Conservation (phyloP, 2,797 vertebrate species). For the Gymnocypris eckloni region DNA sequence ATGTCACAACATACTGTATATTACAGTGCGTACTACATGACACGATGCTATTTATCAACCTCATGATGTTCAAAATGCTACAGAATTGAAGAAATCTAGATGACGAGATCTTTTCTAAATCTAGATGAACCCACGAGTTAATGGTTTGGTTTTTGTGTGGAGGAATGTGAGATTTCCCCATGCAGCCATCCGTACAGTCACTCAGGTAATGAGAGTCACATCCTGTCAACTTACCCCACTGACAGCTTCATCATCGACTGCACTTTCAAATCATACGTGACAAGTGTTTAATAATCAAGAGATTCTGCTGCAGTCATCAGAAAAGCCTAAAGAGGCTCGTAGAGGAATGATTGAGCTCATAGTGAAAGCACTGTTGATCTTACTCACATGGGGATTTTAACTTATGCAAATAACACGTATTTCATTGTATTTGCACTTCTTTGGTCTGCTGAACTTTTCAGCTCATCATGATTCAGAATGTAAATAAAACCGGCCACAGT, state of each 20-base stretch:
- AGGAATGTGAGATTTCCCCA: slow-evolving; percentile 6
- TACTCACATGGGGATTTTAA: background rate
- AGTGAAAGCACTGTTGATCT: background rate
- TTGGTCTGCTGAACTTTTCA: background rate
- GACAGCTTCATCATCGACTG: slow-evolving; percentile 54
- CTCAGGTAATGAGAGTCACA: background rate
- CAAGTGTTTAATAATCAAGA: background rate
- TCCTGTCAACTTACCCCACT: background rate
- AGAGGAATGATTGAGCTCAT: background rate
- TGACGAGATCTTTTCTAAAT: background rate
- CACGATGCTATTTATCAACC: background rate
- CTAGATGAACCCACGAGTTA: no score
- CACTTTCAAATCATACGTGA: background rate
- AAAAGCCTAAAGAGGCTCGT: no score
- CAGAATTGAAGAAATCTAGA: background rate
- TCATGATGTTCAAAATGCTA: background rate
- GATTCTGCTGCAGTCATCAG: background rate
- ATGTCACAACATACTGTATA: background rate
- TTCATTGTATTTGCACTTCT: background rate
- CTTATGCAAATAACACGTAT: background rate
- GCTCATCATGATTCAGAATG: background rate
- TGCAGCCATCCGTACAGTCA: background rate
- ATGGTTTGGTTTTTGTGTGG: background rate
- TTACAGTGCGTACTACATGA: background rate
- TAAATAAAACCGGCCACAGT: background rate